Base-by-base conservation (phyloP, 2,113 vertebrate species). In the Dasyornis broadbenti region DNA sequence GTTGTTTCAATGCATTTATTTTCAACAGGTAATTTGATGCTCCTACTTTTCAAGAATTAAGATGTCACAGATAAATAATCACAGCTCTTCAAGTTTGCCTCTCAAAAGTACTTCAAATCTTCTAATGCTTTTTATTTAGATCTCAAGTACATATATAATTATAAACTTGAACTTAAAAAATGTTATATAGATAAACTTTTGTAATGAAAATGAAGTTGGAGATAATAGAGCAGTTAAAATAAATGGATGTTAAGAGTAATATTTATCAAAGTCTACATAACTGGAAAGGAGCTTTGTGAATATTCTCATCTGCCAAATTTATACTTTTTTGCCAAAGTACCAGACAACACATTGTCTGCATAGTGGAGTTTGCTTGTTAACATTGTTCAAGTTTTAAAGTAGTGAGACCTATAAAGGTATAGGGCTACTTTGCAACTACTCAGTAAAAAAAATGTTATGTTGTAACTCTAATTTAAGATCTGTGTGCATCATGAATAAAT, bases 31-130 rank as follows among this genome's bases (percentile, higher is more conserved):
- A 97, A 97, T 97, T 96, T 91, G 84, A 97, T 94, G 96, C 86
- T 96, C 57, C 80, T 70, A 82, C 86, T 97, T 97, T 90, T 95
- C 94, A 92, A 95, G 95, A 96, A 97, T 96, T 96, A 97, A 95
- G 97, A 96, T 97, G 96, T 96, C 87, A 96, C 76, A 96, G 94
- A 96, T 95, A 92, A 97, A 96, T 95, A 97, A 97, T 95, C 90
- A 86, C 80, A 79, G 91, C n/a, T 82, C 81, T 94, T 96, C 94
- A 96, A 79, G 90, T 96, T 93, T 94, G 57, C 68, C 95, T 96
- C 92, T 83, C 33, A 94, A 94, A 96, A 96, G 64, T 82, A 95
- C 92, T 96, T 77, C 82, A 97, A 96, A 78, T 50, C 53, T 69
- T 69, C 75, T 47, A 57, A 71, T 49, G 86, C 19, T 94, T 96